phyloP scores from a whole-genome alignment of 2,113 vertebrate genomes.

The Reinhardtius hippoglossoides region DNA sequence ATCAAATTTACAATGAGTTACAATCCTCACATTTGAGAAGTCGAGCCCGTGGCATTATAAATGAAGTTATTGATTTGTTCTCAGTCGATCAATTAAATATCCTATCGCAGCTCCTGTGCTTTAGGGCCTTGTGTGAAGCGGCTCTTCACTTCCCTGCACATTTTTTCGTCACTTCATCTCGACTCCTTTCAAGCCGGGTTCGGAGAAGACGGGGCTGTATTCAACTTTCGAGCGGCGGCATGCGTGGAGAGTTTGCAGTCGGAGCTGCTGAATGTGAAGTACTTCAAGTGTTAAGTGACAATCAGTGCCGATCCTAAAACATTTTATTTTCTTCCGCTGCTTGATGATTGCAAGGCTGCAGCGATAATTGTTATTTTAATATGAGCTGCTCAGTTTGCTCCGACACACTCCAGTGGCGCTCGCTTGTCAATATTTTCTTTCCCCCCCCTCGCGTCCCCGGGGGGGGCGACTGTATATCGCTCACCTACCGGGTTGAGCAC shows the following conservation, averaged over 20 bases:
- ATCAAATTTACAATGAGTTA: not conserved
- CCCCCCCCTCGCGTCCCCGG: conserved; percentile 26
- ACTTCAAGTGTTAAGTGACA: conserved; percentile 57
- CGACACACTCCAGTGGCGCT: conserved; percentile 51
- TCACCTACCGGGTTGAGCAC: conserved; percentile 36
- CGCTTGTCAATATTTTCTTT: conserved; percentile 61
- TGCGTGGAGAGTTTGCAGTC: conserved; percentile 17
- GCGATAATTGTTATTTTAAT: conserved; percentile 64
- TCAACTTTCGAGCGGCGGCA: not conserved
- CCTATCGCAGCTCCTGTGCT: not conserved
- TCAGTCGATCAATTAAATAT: too few relatives aligned
- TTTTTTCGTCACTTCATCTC: not conserved
- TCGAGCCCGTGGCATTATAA: not conserved
- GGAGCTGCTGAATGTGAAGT: conserved; percentile 40
- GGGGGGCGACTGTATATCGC: conserved; percentile 34
- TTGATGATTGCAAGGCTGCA: conserved; percentile 52
- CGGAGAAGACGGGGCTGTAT: not conserved
- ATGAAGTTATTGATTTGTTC: too few relatives aligned
- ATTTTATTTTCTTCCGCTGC: conserved; percentile 3
- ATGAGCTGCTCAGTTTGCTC: conserved; percentile 56
- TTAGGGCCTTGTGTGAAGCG: not conserved
- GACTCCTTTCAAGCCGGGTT: conserved; percentile 10
- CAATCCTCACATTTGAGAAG: conserved; percentile 1
- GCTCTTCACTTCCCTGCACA: not conserved
- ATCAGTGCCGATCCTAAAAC: conserved; percentile 35